Evolutionary conservation across 2,888 invertebrate species (phyloP).

Genomic region (Didymodactylos carnosus): DNA sequence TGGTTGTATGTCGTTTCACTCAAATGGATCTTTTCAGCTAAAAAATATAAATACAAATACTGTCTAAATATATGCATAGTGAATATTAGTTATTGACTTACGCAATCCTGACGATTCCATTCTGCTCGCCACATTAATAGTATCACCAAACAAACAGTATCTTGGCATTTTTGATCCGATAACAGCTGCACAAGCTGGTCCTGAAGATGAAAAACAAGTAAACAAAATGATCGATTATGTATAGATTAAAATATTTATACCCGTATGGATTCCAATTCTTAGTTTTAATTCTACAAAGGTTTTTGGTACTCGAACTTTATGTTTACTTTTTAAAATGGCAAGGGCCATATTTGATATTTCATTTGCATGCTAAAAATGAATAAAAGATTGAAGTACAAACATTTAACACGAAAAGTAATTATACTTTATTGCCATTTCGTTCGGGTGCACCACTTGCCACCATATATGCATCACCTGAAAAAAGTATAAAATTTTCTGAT

Average conservation of each 20-base stretch:
- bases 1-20: not conserved
- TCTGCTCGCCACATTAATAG: slow-evolving; percentile 82
- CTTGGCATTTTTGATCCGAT: slow-evolving; percentile 86
- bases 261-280: not conserved
- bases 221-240: no score
- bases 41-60: no score
- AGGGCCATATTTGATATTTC: not conserved
- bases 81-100: no score
- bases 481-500: no score
- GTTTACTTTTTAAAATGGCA: not conserved
- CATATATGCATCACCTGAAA: not conserved
- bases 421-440: not conserved
- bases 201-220: slow-evolving; percentile 44
- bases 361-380: not conserved
- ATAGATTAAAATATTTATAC: no score
- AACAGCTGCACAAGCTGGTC: slow-evolving; percentile 76
- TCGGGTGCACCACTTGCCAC: not conserved
- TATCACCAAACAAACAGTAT: slow-evolving; percentile 90
- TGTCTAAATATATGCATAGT: no score
- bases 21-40: not conserved
- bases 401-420: no score
- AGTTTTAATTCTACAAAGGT: not conserved
- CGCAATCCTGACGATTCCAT: slow-evolving; percentile 90
- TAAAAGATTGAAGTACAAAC: not conserved
- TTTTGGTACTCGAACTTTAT: not conserved